These are phyloP conservation scores for Phocoena phocoena DNA, from an alignment of 2,113 vertebrate genomes.

Conservation along the genomic window DNA sequence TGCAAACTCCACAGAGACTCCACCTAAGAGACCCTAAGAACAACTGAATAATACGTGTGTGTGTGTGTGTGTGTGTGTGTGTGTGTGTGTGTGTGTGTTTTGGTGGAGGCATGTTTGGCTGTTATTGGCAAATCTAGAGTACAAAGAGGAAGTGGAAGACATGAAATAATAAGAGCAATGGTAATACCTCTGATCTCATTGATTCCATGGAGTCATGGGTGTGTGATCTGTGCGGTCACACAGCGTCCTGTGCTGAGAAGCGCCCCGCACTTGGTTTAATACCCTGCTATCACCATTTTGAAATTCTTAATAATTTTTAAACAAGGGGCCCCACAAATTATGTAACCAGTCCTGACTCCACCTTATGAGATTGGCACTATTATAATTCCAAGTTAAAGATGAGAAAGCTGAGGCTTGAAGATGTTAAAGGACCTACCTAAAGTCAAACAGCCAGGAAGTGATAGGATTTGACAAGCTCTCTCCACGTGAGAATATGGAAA, in stretches of 20 bases:
- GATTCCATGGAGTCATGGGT: background rate
- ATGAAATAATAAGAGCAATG: background rate
- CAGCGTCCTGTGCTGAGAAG: background rate
- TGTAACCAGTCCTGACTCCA: background rate
- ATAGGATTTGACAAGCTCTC: background rate
- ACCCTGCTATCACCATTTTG: background rate
- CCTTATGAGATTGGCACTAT: background rate
- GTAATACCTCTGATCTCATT: background rate
- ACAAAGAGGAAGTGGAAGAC: background rate
- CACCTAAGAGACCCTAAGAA: background rate
- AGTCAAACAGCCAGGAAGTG: background rate
- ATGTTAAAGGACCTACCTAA: background rate
- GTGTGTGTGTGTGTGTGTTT: background rate
- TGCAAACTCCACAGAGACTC: background rate
- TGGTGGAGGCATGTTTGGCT: background rate
- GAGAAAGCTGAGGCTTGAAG: background rate
- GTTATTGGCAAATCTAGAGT: background rate
- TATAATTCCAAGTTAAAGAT: background rate
- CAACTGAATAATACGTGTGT: background rate
- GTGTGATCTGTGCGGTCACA: background rate
- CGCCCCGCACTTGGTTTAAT: background rate
- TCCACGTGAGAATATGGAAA: background rate
- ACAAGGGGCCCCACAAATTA: background rate
- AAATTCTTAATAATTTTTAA: background rate
- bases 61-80: background rate